Evolutionary conservation across 2,113 vertebrate species (phyloP).

Genomic region (Pantherophis guttatus): DNA sequence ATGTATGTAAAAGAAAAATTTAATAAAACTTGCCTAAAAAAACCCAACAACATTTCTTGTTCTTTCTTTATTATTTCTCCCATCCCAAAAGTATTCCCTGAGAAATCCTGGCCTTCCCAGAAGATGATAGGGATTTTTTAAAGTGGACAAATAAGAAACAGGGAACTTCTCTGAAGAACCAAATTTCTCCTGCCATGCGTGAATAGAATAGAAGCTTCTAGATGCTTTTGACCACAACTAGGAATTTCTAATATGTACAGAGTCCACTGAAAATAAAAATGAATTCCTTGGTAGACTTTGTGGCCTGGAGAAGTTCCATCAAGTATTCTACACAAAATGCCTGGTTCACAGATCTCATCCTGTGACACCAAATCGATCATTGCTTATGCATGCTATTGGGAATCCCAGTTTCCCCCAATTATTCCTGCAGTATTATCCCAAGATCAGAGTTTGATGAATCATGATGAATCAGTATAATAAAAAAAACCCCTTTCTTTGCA

Average conservation of each 20-base stretch:
- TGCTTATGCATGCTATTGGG: not conserved
- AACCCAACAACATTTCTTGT: not conserved
- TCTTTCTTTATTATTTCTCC: too few species aligned
- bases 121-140: not conserved
- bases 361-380: not conserved
- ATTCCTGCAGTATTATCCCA: not conserved
- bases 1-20: too few species aligned
- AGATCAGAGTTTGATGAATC: slow-evolving; percentile 42
- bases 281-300: not conserved
- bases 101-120: not conserved
- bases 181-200: not conserved
- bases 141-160: not conserved
- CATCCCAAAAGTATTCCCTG: not conserved
- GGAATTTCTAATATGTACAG: not conserved
- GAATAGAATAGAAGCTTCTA: not conserved
- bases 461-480: slow-evolving; percentile 43
- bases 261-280: not conserved
- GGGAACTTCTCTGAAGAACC: not conserved
- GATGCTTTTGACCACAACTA: not conserved
- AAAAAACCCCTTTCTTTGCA: slow-evolving; percentile 31
- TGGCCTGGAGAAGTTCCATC: not conserved
- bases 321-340: not conserved
- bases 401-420: not conserved
- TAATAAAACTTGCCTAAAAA: too few species aligned
- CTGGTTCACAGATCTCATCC: slow-evolving; percentile 35